Percentiles rank a stretch among this genome's conserved stretches.
These are phyloP conservation scores for Scaptomyza reducta DNA, from an alignment of 2,888 invertebrate species.

Conservation along the genomic window DNA sequence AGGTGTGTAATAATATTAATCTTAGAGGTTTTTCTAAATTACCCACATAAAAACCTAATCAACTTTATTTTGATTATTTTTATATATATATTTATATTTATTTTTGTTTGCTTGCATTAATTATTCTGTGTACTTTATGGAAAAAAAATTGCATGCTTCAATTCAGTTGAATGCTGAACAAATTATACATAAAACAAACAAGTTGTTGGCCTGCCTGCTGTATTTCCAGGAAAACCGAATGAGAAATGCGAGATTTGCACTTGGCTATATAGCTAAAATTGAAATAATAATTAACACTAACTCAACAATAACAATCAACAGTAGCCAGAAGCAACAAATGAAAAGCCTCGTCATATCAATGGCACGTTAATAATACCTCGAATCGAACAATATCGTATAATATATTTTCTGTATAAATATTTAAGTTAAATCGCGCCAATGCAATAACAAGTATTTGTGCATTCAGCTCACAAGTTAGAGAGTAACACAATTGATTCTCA, in stretches of 20 bases:
- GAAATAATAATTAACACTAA: conserved; percentile 27
- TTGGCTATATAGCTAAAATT: conserved; percentile 27
- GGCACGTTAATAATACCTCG: conserved; percentile 64
- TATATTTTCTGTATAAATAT: conserved; percentile 58
- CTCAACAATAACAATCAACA: conserved; percentile 19
- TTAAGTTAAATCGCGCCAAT: conserved; percentile 53
- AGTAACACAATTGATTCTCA: conserved; percentile 31
- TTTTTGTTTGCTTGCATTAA: conserved; percentile 1
- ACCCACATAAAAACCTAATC: background rate
- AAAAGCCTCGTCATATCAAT: conserved; percentile 45
- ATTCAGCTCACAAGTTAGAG: conserved; percentile 56
- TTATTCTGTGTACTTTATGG: conserved; percentile 6
- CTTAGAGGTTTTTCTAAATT: background rate
- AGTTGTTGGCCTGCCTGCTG: too few relatives aligned
- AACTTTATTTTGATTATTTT: background rate
- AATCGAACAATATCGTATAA: conserved; percentile 35
- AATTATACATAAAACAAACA: conserved; percentile 36
- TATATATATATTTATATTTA: background rate
- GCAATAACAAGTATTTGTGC: conserved; percentile 29
- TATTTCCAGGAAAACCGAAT: conserved; percentile 62
- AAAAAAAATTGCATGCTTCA: conserved; percentile 16
- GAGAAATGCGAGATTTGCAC: conserved; percentile 70
- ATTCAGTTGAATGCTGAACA: conserved; percentile 38
- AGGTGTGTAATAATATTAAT: background rate
- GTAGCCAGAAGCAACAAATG: too few relatives aligned